phyloP scores from a whole-genome alignment of 2,888 invertebrate genomes.

The Belgica antarctica region DNA sequence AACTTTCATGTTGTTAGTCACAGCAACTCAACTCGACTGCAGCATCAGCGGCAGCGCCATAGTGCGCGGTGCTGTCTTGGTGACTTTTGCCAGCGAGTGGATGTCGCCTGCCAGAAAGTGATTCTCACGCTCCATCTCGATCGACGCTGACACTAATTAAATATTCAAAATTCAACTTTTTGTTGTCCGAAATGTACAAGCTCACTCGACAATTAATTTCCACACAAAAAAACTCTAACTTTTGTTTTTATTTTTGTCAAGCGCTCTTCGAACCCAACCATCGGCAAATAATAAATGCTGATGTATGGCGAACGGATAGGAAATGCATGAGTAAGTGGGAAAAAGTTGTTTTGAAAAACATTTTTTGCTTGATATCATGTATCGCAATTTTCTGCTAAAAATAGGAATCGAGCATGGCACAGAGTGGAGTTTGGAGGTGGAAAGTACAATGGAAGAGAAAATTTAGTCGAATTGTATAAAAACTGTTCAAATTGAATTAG shows the following conservation, averaged over 20 bases:
- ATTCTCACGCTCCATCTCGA: too few species aligned
- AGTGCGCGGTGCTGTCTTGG: constrained; percentile 11
- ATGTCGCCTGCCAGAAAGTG: constrained; percentile 29
- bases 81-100: constrained; percentile 18
- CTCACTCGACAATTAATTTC: constrained; percentile 4
- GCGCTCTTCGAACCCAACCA: neutral
- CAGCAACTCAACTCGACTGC: constrained; percentile 29
- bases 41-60: constrained; percentile 15
- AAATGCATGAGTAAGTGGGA: constrained; percentile 25
- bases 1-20: neutral
- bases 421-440: too few species aligned
- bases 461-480: too few species aligned
- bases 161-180: neutral
- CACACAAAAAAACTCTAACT: neutral
- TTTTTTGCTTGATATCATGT: constrained; percentile 7
- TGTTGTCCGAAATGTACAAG: neutral
- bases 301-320: constrained; percentile 28
- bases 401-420: too few species aligned
- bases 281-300: constrained; percentile 31
- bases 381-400: constrained; percentile 22
- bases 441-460: too few species aligned
- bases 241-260: neutral
- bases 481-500: too few species aligned
- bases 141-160: constrained; percentile 10
- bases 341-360: constrained; percentile 12